Evolutionary conservation across 1,140 invertebrate genomes (phyloP), one percentile per base, ranked within the genome.

Genomic region (Brachionus angularis): DNA sequence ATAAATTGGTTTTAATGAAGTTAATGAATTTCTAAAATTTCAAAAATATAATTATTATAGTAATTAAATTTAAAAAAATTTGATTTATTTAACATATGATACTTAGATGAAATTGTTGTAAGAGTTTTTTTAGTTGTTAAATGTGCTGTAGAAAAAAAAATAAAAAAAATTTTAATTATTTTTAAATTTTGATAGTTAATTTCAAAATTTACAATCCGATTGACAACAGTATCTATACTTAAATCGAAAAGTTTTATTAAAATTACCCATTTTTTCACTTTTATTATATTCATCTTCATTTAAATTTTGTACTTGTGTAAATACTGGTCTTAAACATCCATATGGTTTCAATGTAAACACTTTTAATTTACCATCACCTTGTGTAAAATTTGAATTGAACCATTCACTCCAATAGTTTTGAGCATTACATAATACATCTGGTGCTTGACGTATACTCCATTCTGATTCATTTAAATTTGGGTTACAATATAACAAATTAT

Each of bases 381-480:
- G 1, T 16, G 42, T n/a, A 33, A n/a, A 16, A 23, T 67, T 42
- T 27, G 46, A 33, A 23, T 47, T 50, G 36, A 29, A 67, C 62
- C 62, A 67, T 33, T 67, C 42, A 21, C 21, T 47, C 62, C 62
- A 67, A 12, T 27, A 0, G 29, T 29, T 67, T 1, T 67, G 16
- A 21, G 25, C 42, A 47, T 47, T 67, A 50, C 47, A 67, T 14
- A 67, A 67, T 67, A 34, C 33, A 58, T 58, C 53, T 23, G 33
- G 53, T 25, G 33, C 27, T 0, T 39, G 47, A 12, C 14, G n/a
- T 8, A 31, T 12, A n/a, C 29, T 67, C 47, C 42, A 67, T 27
- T 18, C 16, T 5, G 27, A 7, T 12, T 21, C 33, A 47, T n/a
- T 47, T 10, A 23, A 18, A 67, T 67, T 21, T 47, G 62, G 62